Percentiles rank a stretch among this genome's conserved stretches.
Conservation (phyloP, 2,113 vertebrate genomes). For the Lynx canadensis region DNA sequence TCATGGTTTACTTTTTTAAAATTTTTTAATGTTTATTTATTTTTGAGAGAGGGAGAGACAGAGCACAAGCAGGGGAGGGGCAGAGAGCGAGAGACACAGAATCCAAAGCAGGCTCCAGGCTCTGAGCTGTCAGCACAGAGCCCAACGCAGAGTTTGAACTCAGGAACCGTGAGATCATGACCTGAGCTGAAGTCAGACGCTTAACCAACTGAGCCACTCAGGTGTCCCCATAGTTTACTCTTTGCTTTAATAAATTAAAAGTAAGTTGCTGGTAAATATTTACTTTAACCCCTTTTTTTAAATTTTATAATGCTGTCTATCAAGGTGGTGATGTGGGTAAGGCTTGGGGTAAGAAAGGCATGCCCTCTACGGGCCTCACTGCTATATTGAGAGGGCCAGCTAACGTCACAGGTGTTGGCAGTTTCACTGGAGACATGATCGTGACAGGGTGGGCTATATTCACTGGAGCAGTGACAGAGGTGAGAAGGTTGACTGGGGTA, state of each 20-base stretch:
- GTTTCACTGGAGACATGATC: slow-evolving; percentile 94
- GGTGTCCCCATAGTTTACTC: slow-evolving; percentile 73
- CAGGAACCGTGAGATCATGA: too few species aligned
- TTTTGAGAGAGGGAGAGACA: too few species aligned
- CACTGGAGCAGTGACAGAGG: slow-evolving; percentile 90
- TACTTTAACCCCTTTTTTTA: slow-evolving; percentile 85
- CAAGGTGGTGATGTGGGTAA: slow-evolving; percentile 97
- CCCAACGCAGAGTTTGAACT: too few species aligned
- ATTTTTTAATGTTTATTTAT: too few species aligned
- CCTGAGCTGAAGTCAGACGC: too few species aligned
- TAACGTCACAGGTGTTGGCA: slow-evolving; percentile 94
- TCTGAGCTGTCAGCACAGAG: too few species aligned
- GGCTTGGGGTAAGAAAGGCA: slow-evolving; percentile 98
- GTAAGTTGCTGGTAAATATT: slow-evolving; percentile 89
- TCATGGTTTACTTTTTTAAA: slow-evolving; percentile 72
- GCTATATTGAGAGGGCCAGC: slow-evolving; percentile 97
- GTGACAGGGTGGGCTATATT: slow-evolving; percentile 98
- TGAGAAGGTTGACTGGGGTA: slow-evolving; percentile 96
- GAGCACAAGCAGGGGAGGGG: too few species aligned
- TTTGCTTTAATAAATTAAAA: slow-evolving; percentile 82
- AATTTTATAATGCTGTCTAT: slow-evolving; percentile 89
- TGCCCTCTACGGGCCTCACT: slow-evolving; percentile 97
- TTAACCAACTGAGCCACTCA: too few species aligned
- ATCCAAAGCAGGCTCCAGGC: too few species aligned
- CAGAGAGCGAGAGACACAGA: too few species aligned